A percentile compares a stretch with the other conserved stretches of the same genome.
Conservation (phyloP, 2,888 invertebrate genomes). For the Hydropsyche betteni region DNA sequence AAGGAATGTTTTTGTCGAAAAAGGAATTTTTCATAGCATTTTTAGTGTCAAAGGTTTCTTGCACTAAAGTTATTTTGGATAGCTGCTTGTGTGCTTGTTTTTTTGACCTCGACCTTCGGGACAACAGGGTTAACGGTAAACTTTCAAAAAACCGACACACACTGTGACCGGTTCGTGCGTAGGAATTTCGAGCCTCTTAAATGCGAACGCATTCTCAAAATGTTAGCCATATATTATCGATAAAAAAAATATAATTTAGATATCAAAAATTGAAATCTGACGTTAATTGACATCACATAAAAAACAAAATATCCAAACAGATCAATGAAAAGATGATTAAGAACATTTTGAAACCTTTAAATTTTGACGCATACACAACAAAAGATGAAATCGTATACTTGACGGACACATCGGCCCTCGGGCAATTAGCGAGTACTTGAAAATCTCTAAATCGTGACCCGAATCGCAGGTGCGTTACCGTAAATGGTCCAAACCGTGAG, state of each 20-base stretch:
- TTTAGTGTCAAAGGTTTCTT: constrained; percentile 10
- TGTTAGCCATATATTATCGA: too few species aligned
- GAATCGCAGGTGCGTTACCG: constrained; percentile 20
- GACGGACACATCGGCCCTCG: too few species aligned
- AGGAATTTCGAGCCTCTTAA: background rate
- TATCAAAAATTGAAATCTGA: too few species aligned
- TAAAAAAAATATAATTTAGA: too few species aligned
- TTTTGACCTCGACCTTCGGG: constrained; percentile 26
- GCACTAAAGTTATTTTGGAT: background rate
- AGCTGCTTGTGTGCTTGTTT: constrained; percentile 14
- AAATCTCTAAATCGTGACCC: too few species aligned
- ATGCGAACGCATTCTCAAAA: constrained; percentile 5
- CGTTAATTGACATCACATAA: too few species aligned
- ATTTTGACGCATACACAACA: too few species aligned
- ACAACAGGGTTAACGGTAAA: constrained; percentile 28
- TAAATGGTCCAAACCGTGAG: constrained; percentile 20
- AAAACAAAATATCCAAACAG: too few species aligned
- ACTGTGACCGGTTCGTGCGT: constrained; percentile 28
- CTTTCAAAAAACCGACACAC: constrained; percentile 22
- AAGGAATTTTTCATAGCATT: constrained; percentile 1
- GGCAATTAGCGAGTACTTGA: too few species aligned
- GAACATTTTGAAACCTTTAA: too few species aligned
- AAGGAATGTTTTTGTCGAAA: background rate
- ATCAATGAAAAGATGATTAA: too few species aligned
- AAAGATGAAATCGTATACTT: too few species aligned